Evolutionary conservation across 2,113 vertebrate genomes (phyloP).

Genomic region (Spea multiplicata): DNA sequence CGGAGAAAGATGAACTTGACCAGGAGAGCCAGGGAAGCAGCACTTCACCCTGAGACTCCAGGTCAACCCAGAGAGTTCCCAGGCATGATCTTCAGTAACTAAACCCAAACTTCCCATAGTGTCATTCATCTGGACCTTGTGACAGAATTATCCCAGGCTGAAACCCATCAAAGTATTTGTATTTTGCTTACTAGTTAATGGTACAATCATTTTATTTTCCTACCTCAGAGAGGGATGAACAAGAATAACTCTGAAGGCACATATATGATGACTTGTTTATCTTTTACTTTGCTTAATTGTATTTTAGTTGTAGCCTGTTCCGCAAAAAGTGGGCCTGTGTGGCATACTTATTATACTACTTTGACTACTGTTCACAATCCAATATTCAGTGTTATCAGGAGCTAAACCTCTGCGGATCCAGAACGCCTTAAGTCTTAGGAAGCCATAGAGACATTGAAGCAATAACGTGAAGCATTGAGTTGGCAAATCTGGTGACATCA

Average conservation of each 20-base stretch:
- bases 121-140: slow-evolving; percentile 23
- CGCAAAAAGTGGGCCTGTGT: background rate
- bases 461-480: slow-evolving; percentile 30
- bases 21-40: too few relatives aligned
- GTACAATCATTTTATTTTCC: slow-evolving; percentile 60
- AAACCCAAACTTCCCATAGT: background rate
- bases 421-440: slow-evolving; percentile 24
- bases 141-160: slow-evolving; percentile 32
- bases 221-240: slow-evolving; percentile 73
- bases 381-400: slow-evolving; percentile 16
- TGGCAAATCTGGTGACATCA: background rate
- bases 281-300: background rate
- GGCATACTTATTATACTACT: background rate
- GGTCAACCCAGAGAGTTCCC: slow-evolving; percentile 5
- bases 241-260: slow-evolving; percentile 59
- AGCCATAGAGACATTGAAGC: slow-evolving; percentile 20
- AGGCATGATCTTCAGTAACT: background rate
- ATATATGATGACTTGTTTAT: background rate
- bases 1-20: too few relatives aligned
- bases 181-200: slow-evolving; percentile 61
- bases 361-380: background rate
- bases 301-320: background rate
- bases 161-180: slow-evolving; percentile 49
- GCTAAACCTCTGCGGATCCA: slow-evolving; percentile 4
- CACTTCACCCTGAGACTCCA: too few relatives aligned